phyloP scores from a whole-genome alignment of 1,140 invertebrate species.

The Asobara japonica region DNA sequence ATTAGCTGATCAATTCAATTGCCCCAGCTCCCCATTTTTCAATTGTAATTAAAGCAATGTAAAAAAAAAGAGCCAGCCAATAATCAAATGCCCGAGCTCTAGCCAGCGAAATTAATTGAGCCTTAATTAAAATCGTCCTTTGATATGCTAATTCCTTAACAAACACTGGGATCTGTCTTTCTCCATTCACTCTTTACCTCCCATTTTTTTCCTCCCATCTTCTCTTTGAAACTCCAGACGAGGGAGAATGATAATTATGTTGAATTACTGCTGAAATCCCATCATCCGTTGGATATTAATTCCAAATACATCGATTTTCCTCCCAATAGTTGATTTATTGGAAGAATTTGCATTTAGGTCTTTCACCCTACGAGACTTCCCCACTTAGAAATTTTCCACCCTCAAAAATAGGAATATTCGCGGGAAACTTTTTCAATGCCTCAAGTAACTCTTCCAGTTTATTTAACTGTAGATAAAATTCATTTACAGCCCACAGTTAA shows the following conservation, averaged over 20 bases:
- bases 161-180: slow-evolving; percentile 53
- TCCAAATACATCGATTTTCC: neutral
- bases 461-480: too few relatives aligned
- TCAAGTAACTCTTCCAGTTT: too few relatives aligned
- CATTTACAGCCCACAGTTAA: too few relatives aligned
- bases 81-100: slow-evolving; percentile 48
- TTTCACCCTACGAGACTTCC: too few relatives aligned
- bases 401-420: too few relatives aligned
- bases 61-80: slow-evolving; percentile 39
- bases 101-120: slow-evolving; percentile 64
- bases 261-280: too few relatives aligned
- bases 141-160: slow-evolving; percentile 66
- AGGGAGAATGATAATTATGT: neutral
- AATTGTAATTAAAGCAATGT: slow-evolving; percentile 3
- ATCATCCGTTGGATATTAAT: neutral
- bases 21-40: neutral
- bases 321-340: neutral
- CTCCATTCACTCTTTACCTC: slow-evolving; percentile 21
- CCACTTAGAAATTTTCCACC: too few relatives aligned
- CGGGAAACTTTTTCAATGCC: too few relatives aligned
- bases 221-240: neutral
- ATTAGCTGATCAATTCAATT: slow-evolving; percentile 7
- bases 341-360: too few relatives aligned
- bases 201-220: neutral
- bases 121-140: slow-evolving; percentile 66